phyloP scores from a whole-genome alignment of 2,888 invertebrate genomes.

The Campoplex nolae region DNA sequence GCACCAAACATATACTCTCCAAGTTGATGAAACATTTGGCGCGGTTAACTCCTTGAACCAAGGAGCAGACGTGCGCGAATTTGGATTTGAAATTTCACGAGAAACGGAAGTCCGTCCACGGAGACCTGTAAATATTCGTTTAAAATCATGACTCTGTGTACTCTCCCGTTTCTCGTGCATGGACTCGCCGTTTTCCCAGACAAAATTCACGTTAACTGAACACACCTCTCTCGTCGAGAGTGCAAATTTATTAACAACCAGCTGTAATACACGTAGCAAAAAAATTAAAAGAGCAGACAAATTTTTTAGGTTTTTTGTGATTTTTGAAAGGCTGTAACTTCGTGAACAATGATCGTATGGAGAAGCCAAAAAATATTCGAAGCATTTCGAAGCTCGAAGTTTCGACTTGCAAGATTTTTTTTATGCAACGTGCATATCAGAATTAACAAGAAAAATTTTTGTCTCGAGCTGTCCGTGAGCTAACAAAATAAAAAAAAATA shows the following conservation, averaged over 20 bases:
- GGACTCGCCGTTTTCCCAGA: conserved; percentile 10
- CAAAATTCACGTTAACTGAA: conserved; percentile 51
- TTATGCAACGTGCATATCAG: too few species aligned
- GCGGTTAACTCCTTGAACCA: neutral
- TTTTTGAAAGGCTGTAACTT: too few species aligned
- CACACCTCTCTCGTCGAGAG: conserved; percentile 18
- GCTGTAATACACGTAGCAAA: neutral
- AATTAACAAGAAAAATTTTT: too few species aligned
- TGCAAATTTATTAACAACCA: conserved; percentile 42
- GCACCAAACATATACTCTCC: neutral
- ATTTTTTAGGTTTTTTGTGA: too few species aligned
- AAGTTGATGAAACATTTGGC: neutral
- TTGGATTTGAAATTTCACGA: conserved; percentile 35
- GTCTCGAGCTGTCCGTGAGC: too few species aligned
- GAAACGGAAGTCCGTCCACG: conserved; percentile 24
- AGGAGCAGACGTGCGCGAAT: conserved; percentile 82
- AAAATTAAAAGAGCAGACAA: too few species aligned
- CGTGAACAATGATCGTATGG: too few species aligned
- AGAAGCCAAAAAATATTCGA: too few species aligned
- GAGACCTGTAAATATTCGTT: conserved; percentile 61
- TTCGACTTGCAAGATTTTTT: too few species aligned
- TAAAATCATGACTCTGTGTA: conserved; percentile 30
- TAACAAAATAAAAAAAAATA: too few species aligned
- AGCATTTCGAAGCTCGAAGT: too few species aligned
- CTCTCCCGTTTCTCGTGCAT: neutral